A percentile compares a stretch with the other conserved stretches of the same genome.
Evolutionary conservation across 2,113 vertebrate species (phyloP).

Genomic region (Orycteropus afer): DNA sequence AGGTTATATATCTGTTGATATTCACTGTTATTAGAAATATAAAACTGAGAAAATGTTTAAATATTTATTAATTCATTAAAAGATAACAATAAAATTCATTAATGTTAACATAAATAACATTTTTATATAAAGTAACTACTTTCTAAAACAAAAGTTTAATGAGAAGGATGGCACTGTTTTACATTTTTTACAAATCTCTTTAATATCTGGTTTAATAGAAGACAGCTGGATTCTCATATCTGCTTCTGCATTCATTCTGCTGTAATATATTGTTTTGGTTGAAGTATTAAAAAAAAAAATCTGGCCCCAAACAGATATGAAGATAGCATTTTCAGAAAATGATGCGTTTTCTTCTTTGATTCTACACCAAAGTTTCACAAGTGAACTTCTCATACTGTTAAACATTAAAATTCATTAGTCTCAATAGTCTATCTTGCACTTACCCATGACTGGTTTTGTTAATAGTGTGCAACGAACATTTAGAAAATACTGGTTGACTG

Average conservation of each 20-base stretch:
- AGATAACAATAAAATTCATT: background rate
- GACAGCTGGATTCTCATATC: background rate
- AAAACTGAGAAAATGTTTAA: conserved; percentile 47
- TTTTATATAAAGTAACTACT: conserved; percentile 21
- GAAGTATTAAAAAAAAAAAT: background rate
- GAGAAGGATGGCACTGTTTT: background rate
- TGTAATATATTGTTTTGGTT: background rate
- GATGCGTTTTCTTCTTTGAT: background rate
- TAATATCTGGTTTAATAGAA: conserved; percentile 30
- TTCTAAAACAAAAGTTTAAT: conserved; percentile 50
- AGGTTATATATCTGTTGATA: background rate
- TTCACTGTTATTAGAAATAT: conserved; percentile 31
- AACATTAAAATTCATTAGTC: background rate
- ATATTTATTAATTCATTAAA: conserved; percentile 56
- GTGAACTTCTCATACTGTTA: background rate
- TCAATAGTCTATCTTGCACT: background rate
- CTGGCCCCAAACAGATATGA: background rate
- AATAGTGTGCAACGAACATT: background rate
- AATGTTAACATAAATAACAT: conserved; percentile 48
- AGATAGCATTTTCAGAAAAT: conserved; percentile 29
- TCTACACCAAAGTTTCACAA: conserved; percentile 15
- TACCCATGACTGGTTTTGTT: background rate
- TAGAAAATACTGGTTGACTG: background rate
- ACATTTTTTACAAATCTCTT: conserved; percentile 47
- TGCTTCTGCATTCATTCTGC: conserved; percentile 8